A percentile compares a stretch with the other conserved stretches of the same genome.
Evolutionary conservation across 2,888 invertebrate species (phyloP).

Genomic region (Dugesia japonica): DNA sequence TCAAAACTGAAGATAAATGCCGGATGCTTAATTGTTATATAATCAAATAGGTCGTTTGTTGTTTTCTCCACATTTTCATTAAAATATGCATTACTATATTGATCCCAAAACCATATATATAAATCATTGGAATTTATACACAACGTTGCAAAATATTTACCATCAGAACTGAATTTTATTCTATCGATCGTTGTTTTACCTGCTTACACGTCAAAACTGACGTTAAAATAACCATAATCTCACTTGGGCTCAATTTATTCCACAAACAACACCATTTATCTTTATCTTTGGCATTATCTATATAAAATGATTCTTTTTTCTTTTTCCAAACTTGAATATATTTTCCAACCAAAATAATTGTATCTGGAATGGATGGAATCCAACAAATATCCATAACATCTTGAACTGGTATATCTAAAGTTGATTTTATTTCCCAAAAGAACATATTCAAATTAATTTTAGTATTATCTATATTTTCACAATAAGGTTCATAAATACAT

Average conservation of each 20-base stretch:
- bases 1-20: constrained; percentile 56
- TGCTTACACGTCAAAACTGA: neutral
- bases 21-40: constrained; percentile 27
- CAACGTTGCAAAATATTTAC: constrained; percentile 27
- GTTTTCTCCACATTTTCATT: neutral
- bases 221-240: too few species aligned
- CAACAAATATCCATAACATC: neutral
- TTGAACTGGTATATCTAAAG: neutral
- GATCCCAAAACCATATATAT: constrained; percentile 24
- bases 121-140: neutral
- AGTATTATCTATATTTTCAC: neutral
- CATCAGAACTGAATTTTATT: constrained; percentile 30
- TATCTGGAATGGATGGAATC: neutral
- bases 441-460: neutral
- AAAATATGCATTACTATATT: neutral
- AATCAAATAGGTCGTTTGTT: constrained; percentile 4
- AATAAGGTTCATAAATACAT: constrained; percentile 85
- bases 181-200: neutral
- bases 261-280: neutral
- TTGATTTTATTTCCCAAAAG: neutral
- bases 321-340: neutral
- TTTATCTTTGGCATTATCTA: neutral
- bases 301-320: neutral
- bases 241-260: neutral
- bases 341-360: neutral